Evolutionary conservation across 2,113 vertebrate species (phyloP).

Genomic region (Neotragus moschatus): DNA sequence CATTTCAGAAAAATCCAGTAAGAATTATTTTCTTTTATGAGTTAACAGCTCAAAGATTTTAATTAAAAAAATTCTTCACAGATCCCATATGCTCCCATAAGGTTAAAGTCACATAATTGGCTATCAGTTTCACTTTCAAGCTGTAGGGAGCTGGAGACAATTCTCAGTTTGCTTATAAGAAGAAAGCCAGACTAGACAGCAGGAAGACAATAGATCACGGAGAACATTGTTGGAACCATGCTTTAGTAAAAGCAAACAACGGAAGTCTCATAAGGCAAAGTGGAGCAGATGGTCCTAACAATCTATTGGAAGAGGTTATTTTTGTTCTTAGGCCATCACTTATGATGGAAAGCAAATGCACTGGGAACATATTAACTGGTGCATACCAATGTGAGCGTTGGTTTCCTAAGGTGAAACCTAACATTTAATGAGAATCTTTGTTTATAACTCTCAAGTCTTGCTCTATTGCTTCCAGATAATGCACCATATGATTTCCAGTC

Average conservation of each 20-base stretch:
- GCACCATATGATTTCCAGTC: neutral
- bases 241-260: constrained; percentile 7
- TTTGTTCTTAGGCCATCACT: constrained; percentile 14
- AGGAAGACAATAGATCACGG: neutral
- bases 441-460: neutral
- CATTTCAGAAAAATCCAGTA: neutral
- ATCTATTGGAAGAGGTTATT: neutral
- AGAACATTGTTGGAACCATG: neutral
- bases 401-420: constrained; percentile 26
- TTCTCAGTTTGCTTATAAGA: neutral
- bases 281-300: constrained; percentile 31
- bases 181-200: constrained; percentile 8
- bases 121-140: neutral
- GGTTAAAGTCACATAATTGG: neutral
- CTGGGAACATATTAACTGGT: neutral
- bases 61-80: neutral
- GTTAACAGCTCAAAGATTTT: constrained; percentile 1
- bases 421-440: neutral
- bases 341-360: neutral
- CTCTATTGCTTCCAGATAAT: neutral
- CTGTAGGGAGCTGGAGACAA: neutral
- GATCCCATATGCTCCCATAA: neutral
- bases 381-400: constrained; percentile 2
- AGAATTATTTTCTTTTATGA: neutral
- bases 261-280: neutral